Evolutionary conservation across 2,888 invertebrate species (phyloP).

Genomic region (Lysandra coridon): DNA sequence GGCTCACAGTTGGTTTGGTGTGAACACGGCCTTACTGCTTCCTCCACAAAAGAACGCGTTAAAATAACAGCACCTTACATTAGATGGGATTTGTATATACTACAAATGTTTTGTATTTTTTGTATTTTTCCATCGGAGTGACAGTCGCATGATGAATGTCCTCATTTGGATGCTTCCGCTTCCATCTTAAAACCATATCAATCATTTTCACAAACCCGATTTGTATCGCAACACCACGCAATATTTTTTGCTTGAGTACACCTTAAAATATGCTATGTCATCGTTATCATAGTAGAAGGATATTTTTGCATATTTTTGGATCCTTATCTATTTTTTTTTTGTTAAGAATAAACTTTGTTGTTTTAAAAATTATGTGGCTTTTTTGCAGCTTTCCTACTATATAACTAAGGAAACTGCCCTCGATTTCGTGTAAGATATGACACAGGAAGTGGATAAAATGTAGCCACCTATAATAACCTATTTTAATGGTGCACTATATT

Average conservation of each 20-base stretch:
- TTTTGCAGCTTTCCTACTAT: neutral
- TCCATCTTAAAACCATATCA: conserved; percentile 55
- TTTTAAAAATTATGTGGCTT: neutral
- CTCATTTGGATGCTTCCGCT: conserved; percentile 51
- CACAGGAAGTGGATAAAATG: too few relatives aligned
- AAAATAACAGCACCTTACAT: neutral
- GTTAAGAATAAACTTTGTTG: neutral
- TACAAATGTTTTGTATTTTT: conserved; percentile 37
- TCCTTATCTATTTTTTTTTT: neutral
- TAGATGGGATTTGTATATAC: neutral
- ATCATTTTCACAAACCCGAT: conserved; percentile 66
- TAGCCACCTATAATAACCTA: too few relatives aligned
- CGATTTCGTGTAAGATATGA: too few relatives aligned
- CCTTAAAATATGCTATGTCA: neutral
- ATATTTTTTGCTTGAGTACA: conserved; percentile 42
- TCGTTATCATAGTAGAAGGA: neutral
- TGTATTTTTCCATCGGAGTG: conserved; percentile 45
- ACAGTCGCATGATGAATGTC: conserved; percentile 65
- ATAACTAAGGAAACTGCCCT: neutral
- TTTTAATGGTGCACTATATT: too few relatives aligned
- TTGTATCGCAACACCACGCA: conserved; percentile 53
- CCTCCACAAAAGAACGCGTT: neutral
- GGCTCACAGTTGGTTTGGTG: too few relatives aligned
- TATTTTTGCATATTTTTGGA: neutral
- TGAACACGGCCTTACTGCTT: neutral